Evolutionary conservation across 2,113 vertebrate genomes (phyloP).

Genomic region (Heterocephalus glaber): DNA sequence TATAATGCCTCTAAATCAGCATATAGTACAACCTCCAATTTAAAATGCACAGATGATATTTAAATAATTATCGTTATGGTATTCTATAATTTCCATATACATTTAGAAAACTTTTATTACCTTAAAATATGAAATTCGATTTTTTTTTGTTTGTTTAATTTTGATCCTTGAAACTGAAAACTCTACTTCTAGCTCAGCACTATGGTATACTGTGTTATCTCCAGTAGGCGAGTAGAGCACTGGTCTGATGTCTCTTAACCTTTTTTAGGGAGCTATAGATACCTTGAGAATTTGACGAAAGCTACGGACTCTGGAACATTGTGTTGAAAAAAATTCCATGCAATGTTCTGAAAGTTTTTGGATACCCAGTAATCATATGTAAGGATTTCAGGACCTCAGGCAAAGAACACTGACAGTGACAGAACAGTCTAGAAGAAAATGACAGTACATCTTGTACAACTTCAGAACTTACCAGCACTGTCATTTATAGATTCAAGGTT

Average conservation of each 20-base stretch:
- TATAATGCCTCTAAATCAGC: background rate
- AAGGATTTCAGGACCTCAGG: background rate
- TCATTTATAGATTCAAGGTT: background rate
- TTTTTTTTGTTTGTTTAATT: slow-evolving; percentile 28
- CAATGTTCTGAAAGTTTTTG: background rate
- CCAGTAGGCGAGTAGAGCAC: background rate
- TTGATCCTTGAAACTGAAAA: slow-evolving; percentile 23
- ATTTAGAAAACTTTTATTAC: slow-evolving; percentile 34
- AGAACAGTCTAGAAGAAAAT: background rate
- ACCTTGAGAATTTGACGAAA: slow-evolving; percentile 21
- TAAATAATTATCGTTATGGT: slow-evolving; percentile 53
- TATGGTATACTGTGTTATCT: background rate
- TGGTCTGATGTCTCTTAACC: background rate
- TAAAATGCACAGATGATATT: background rate
- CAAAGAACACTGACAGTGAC: background rate
- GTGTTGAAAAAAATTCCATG: background rate
- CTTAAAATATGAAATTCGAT: slow-evolving; percentile 28
- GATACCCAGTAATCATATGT: background rate
- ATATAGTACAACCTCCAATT: slow-evolving; percentile 26
- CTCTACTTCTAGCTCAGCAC: background rate
- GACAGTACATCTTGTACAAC: background rate
- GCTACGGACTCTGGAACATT: background rate
- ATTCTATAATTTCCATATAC: slow-evolving; percentile 31
- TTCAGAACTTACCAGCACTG: background rate
- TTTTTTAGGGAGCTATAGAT: background rate